These are phyloP conservation scores for Hassar affinis DNA, from an alignment of 2,113 vertebrate species.

Conservation along the genomic window DNA sequence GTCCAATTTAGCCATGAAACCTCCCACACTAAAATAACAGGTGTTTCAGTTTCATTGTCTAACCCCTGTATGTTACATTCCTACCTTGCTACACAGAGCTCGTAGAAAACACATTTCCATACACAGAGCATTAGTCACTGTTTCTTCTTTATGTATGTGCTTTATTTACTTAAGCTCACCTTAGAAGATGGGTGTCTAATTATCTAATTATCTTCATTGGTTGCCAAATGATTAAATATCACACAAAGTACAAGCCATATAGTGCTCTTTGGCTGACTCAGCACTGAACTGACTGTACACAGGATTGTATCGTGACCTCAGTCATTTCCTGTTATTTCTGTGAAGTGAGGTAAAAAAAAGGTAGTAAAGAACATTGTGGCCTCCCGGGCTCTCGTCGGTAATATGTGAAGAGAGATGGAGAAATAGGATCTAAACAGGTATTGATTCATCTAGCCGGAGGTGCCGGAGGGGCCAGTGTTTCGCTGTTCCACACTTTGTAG, in stretches of 20 bases:
- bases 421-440: conserved; percentile 41
- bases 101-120: conserved; percentile 23
- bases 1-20: too few relatives aligned
- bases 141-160: conserved; percentile 18
- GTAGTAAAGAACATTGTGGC: conserved; percentile 22
- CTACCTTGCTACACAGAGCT: not conserved
- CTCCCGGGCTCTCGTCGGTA: conserved; percentile 5
- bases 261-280: conserved; percentile 14
- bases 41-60: too few relatives aligned
- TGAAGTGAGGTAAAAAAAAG: not conserved
- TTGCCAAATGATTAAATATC: not conserved
- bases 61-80: conserved; percentile 15
- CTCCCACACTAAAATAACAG: too few relatives aligned
- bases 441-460: conserved; percentile 42
- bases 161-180: conserved; percentile 28
- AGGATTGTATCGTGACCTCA: not conserved
- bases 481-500: conserved; percentile 27
- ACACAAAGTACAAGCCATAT: not conserved
- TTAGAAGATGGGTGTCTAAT: not conserved
- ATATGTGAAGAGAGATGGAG: conserved; percentile 22
- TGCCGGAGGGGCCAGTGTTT: conserved; percentile 7
- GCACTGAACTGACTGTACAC: not conserved
- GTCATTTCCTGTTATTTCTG: conserved; percentile 12
- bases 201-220: conserved; percentile 14
- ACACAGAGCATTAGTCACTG: conserved; percentile 18